A percentile compares a stretch with the other conserved stretches of the same genome.
phyloP scores from a whole-genome alignment of 2,888 invertebrate species.

The Caradrina kadenii region DNA sequence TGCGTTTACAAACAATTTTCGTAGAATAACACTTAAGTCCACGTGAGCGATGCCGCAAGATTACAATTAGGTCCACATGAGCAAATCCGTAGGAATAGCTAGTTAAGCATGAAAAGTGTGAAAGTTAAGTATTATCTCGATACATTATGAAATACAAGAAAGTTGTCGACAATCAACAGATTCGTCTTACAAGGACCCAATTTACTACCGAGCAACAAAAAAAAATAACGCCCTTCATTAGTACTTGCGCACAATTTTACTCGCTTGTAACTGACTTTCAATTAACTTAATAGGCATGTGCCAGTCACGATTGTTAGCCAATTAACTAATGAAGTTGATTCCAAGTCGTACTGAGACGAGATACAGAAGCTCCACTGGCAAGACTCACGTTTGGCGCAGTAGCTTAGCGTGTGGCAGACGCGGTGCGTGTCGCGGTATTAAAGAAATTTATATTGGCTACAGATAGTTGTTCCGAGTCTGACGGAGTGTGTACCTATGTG shows the following conservation, averaged over 20 bases:
- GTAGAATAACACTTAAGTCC: too few species aligned
- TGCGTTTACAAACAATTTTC: too few species aligned
- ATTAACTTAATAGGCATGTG: slow-evolving; percentile 71
- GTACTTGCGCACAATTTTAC: slow-evolving; percentile 56
- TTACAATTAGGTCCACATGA: too few species aligned
- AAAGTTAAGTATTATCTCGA: not conserved
- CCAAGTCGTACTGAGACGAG: slow-evolving; percentile 28
- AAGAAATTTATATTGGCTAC: too few species aligned
- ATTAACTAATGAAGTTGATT: slow-evolving; percentile 75
- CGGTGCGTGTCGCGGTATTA: too few species aligned
- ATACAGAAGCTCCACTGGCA: slow-evolving; percentile 16
- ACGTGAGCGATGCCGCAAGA: too few species aligned
- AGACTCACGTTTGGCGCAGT: too few species aligned
- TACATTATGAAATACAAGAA: not conserved
- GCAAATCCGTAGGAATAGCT: too few species aligned
- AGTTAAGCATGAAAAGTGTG: not conserved
- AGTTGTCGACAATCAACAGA: not conserved
- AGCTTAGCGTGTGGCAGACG: too few species aligned
- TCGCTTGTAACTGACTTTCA: slow-evolving; percentile 67
- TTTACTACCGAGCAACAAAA: slow-evolving; percentile 24
- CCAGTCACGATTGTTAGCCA: slow-evolving; percentile 69
- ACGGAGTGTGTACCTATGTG: too few species aligned
- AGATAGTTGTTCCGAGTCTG: too few species aligned
- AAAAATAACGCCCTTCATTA: slow-evolving; percentile 43
- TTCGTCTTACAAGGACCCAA: not conserved